phyloP scores from a whole-genome alignment of 2,113 vertebrate species.

The Telmatochromis sp. region DNA sequence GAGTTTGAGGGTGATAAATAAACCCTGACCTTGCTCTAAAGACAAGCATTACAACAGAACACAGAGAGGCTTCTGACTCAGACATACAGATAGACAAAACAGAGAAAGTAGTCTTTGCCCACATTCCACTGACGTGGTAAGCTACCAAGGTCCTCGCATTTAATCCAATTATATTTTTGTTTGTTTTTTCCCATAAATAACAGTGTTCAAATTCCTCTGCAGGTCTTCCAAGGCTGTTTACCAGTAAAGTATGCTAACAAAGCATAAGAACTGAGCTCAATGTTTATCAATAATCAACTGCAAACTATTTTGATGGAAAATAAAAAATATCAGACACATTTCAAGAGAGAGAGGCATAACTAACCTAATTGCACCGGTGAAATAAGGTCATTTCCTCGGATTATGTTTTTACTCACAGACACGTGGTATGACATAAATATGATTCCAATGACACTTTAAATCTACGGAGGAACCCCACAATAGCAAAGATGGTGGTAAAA shows the following conservation, averaged over 20 bases:
- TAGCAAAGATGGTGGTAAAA: not conserved
- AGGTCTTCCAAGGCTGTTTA: not conserved
- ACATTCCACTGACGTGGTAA: not conserved
- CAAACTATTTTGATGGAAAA: not conserved
- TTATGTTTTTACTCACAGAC: not conserved
- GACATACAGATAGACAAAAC: not conserved
- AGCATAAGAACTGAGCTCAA: not conserved
- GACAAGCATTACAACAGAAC: not conserved
- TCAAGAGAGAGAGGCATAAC: not conserved
- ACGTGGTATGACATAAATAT: not conserved
- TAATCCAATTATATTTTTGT: not conserved
- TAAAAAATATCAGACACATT: not conserved
- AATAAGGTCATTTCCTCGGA: rapidly evolving
- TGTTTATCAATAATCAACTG: not conserved
- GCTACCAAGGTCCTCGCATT: not conserved
- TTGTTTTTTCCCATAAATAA: not conserved
- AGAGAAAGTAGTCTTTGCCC: not conserved
- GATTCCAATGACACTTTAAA: not conserved
- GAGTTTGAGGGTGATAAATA: not conserved
- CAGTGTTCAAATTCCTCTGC: rapidly evolving
- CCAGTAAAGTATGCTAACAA: not conserved
- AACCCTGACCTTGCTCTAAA: not conserved
- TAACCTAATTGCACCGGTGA: rapidly evolving
- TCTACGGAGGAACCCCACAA: not conserved
- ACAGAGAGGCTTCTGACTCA: not conserved